A percentile compares a stretch with the other conserved stretches of the same genome.
These are phyloP conservation scores for Mareca strepera DNA, from an alignment of 2,797 vertebrate species.

Conservation along the genomic window DNA sequence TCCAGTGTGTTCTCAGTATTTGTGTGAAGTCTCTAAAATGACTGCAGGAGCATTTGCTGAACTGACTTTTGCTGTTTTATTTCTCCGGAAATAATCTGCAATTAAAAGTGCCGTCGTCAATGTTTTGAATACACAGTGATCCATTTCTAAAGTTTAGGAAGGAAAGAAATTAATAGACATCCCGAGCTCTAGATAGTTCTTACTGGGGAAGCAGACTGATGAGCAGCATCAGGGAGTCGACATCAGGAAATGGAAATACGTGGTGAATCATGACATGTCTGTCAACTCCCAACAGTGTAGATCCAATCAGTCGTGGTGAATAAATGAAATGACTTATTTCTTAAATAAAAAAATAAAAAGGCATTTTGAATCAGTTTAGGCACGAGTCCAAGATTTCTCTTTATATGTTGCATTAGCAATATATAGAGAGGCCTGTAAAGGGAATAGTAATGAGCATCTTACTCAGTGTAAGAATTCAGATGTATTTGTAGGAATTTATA, in stretches of 20 bases:
- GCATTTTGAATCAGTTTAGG: conserved; percentile 35
- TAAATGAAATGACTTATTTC: conserved; percentile 33
- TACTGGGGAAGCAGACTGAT: background rate
- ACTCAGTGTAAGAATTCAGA: background rate
- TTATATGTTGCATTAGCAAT: background rate
- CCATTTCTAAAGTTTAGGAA: background rate
- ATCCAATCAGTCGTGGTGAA: conserved; percentile 28
- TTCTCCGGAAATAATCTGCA: conserved; percentile 2
- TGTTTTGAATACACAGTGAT: background rate
- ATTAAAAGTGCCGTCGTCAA: background rate
- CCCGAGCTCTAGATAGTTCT: background rate
- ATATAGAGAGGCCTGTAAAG: background rate
- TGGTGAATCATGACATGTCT: conserved; percentile 61
- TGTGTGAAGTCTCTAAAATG: background rate
- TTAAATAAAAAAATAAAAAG: background rate
- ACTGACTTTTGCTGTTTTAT: background rate
- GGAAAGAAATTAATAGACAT: background rate
- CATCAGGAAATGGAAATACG: conserved; percentile 41
- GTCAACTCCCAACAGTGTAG: conserved; percentile 44
- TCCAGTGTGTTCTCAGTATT: background rate
- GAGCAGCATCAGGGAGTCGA: conserved; percentile 9
- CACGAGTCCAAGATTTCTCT: background rate
- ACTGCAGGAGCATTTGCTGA: background rate
- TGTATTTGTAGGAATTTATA: background rate
- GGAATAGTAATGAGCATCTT: background rate